These are phyloP conservation scores for Andricus grossulariae DNA, from an alignment of 1,140 invertebrate genomes.

Conservation along the genomic window DNA sequence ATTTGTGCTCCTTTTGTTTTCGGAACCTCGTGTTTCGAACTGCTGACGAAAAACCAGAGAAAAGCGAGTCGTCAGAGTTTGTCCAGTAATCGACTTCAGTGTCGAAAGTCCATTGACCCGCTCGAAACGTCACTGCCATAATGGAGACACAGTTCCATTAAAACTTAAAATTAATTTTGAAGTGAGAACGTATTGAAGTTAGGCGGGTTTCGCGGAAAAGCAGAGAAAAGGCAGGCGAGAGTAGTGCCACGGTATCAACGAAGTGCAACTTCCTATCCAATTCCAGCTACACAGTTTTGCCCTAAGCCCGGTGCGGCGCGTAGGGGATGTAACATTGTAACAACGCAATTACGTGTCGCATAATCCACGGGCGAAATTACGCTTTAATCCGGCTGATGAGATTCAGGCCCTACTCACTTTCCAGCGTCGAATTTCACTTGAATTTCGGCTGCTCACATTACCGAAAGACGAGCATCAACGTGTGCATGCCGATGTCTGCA, in stretches of 20 bases:
- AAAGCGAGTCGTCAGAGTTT: conserved; percentile 60
- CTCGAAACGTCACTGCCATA: conserved; percentile 60
- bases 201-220: conserved; percentile 31
- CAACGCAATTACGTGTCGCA: conserved; percentile 72
- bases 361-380: conserved; percentile 72
- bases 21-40: conserved; percentile 36
- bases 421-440: conserved; percentile 51
- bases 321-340: conserved; percentile 63
- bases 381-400: conserved; percentile 66
- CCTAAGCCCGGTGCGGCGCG: conserved; percentile 63
- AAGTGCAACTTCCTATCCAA: conserved; percentile 67
- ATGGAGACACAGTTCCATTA: conserved; percentile 67
- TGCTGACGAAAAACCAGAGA: conserved; percentile 34
- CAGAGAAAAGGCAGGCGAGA: conserved; percentile 39
- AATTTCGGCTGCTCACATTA: conserved; percentile 39
- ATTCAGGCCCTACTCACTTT: conserved; percentile 44
- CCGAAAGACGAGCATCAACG: not conserved
- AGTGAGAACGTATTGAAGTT: conserved; percentile 45
- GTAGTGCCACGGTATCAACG: conserved; percentile 55
- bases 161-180: conserved; percentile 73
- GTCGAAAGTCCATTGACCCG: conserved; percentile 38
- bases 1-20: conserved; percentile 42
- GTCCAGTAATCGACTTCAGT: conserved; percentile 63
- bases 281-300: conserved; percentile 70
- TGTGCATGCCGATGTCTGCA: not conserved